Conservation (phyloP, 37 sponge, comb jelly and placozoan species). For the Petrosia ficiformis region DNA sequence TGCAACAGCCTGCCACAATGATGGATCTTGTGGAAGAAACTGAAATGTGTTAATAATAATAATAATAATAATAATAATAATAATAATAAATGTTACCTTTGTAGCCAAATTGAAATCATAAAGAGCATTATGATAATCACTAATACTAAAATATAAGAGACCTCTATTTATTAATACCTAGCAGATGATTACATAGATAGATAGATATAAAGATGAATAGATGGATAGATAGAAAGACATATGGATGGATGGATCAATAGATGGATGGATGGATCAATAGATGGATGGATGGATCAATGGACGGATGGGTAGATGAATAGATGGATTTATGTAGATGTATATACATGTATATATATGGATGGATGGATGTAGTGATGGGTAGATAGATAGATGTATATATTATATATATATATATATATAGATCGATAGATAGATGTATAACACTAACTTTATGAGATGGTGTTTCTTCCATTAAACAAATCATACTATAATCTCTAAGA, state of each 20-base stretch:
- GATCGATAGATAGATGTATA: neutral
- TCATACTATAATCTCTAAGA: slow-evolving; percentile 71
- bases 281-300: too few species aligned
- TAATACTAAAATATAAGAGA: slow-evolving; percentile 67
- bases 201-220: too few species aligned
- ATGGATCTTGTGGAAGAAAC: slow-evolving; percentile 38
- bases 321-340: too few species aligned
- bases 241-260: too few species aligned
- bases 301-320: too few species aligned
- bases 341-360: too few species aligned
- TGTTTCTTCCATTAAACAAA: slow-evolving; percentile 22
- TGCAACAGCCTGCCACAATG: slow-evolving; percentile 83
- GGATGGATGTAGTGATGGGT: too few species aligned
- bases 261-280: too few species aligned
- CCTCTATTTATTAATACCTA: slow-evolving; percentile 90
- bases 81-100: neutral
- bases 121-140: slow-evolving; percentile 76
- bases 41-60: neutral
- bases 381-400: too few species aligned
- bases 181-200: too few species aligned
- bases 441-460: slow-evolving; percentile 4
- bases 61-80: neutral
- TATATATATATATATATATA: too few species aligned
- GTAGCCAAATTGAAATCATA: slow-evolving; percentile 66
- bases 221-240: too few species aligned